Conservation (phyloP, 2,888 invertebrate species). For the Odontocerum albicorne region DNA sequence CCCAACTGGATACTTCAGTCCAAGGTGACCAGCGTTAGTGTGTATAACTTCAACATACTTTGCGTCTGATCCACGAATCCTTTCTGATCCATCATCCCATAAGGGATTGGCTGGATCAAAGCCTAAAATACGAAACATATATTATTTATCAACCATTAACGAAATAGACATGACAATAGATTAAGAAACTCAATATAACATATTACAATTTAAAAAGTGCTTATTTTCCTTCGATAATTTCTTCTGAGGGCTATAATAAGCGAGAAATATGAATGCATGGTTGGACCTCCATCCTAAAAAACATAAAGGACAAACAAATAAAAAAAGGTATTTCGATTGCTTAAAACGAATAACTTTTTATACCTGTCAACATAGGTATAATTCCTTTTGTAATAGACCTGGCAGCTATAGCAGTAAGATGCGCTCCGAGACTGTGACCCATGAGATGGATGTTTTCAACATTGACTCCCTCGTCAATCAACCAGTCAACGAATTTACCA, state of each 20-base stretch:
- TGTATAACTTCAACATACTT: conserved; percentile 17
- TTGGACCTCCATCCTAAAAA: too few species aligned
- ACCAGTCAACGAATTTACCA: conserved; percentile 25
- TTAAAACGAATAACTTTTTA: too few species aligned
- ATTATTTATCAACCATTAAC: too few species aligned
- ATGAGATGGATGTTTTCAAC: conserved; percentile 25
- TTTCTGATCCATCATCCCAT: conserved; percentile 11
- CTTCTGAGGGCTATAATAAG: too few species aligned
- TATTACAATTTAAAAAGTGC: too few species aligned
- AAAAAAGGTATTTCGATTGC: too few species aligned
- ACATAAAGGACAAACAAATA: too few species aligned
- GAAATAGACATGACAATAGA: too few species aligned
- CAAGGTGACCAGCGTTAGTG: neutral
- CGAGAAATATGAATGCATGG: too few species aligned
- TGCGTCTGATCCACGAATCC: conserved; percentile 5
- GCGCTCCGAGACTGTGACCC: conserved; percentile 32
- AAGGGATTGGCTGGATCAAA: conserved; percentile 14
- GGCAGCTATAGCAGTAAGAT: conserved; percentile 25
- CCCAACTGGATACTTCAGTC: neutral
- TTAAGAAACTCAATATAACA: too few species aligned
- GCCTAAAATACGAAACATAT: conserved; percentile 5
- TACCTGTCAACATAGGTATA: conserved; percentile 25
- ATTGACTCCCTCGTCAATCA: conserved; percentile 14
- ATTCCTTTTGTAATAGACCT: conserved; percentile 23
- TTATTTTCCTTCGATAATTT: too few species aligned